These are phyloP conservation scores for Octodonta nipae DNA, from an alignment of 2,888 invertebrate genomes.

Conservation along the genomic window DNA sequence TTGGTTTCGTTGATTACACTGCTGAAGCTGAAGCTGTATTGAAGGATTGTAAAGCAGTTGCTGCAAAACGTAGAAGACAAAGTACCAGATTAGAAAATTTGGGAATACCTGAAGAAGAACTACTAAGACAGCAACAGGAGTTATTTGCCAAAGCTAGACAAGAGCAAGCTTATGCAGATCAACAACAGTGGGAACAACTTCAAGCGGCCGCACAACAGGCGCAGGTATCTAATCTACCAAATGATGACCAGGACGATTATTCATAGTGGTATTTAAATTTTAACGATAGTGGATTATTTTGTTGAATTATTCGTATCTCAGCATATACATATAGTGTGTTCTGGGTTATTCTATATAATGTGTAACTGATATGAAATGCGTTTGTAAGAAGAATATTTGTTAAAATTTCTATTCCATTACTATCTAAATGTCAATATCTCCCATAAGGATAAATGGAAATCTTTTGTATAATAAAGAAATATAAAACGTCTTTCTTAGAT, in stretches of 20 bases:
- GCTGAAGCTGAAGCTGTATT: slow-evolving; percentile 91
- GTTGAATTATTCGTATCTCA: too few species aligned
- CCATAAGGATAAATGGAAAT: too few species aligned
- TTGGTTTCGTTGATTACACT: slow-evolving; percentile 88
- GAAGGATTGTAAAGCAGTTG: slow-evolving; percentile 90
- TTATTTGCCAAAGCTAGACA: slow-evolving; percentile 91
- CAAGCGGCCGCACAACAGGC: slow-evolving; percentile 53
- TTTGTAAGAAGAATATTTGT: too few species aligned
- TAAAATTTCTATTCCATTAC: too few species aligned
- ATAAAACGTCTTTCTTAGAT: too few species aligned
- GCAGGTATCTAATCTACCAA: slow-evolving; percentile 40
- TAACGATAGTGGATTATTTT: too few species aligned
- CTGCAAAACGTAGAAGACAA: slow-evolving; percentile 86
- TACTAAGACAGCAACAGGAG: slow-evolving; percentile 91
- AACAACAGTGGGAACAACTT: slow-evolving; percentile 81
- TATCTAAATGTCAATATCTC: too few species aligned
- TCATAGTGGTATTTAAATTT: slow-evolving; percentile 18
- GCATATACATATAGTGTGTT: too few species aligned
- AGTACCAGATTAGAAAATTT: slow-evolving; percentile 93
- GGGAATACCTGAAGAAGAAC: slow-evolving; percentile 96
- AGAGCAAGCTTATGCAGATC: slow-evolving; percentile 83
- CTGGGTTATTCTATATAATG: too few species aligned
- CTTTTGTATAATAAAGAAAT: too few species aligned
- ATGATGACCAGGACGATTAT: slow-evolving; percentile 32
- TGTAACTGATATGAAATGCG: too few species aligned